A percentile compares a stretch with the other conserved stretches of the same genome.
Conservation (phyloP, 2,113 vertebrate genomes). For the Rutilus rutilus region DNA sequence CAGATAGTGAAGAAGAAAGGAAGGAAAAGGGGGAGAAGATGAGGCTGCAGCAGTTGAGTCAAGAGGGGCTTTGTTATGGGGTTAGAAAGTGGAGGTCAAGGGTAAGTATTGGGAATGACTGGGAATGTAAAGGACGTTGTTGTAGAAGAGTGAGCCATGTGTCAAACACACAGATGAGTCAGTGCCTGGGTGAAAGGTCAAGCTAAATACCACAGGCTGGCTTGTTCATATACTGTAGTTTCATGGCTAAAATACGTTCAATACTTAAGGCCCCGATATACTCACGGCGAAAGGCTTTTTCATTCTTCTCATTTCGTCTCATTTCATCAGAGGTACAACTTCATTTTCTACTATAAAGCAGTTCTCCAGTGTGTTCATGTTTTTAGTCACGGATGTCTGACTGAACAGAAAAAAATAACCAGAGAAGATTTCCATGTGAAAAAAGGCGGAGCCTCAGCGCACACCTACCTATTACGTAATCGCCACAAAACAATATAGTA, state of each 20-base stretch:
- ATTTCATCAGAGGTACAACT: no score
- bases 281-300: no score
- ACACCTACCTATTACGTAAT: no score
- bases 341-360: no score
- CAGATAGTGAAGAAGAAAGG: neutral
- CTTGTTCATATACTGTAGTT: neutral
- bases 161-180: neutral
- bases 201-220: neutral
- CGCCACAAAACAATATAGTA: no score
- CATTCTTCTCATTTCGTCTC: no score
- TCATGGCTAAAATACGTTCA: neutral
- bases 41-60: constrained; percentile 13
- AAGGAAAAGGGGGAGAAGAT: constrained; percentile 19
- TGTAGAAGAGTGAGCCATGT: constrained; percentile 24
- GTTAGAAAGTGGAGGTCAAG: constrained; percentile 33
- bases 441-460: no score
- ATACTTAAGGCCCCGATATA: neutral
- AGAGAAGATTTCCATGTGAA: no score
- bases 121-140: constrained; percentile 50
- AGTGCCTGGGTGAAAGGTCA: neutral
- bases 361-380: no score
- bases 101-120: constrained; percentile 38
- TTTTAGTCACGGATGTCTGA: no score
- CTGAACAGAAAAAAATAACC: no score
- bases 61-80: constrained; percentile 48